A percentile compares a stretch with the other conserved stretches of the same genome.
Conservation (phyloP, 2,888 invertebrate genomes). For the Linnaemya tessellans region DNA sequence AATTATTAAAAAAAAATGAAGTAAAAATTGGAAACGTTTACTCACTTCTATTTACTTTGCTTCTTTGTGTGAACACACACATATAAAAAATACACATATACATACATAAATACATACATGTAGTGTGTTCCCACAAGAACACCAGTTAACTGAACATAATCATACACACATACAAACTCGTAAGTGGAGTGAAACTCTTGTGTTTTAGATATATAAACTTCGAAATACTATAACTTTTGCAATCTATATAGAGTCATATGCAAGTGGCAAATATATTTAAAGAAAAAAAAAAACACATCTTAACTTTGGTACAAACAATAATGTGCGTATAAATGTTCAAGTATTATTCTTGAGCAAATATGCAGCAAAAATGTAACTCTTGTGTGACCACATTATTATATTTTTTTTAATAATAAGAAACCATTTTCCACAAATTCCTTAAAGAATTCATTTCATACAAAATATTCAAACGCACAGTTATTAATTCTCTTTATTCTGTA, state of each 20-base stretch:
- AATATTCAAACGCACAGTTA: too few species aligned
- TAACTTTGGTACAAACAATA: not conserved
- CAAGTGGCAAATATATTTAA: not conserved
- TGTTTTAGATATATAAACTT: not conserved
- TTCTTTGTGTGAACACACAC: too few species aligned
- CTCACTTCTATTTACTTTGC: not conserved
- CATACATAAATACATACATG: not conserved
- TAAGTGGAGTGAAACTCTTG: too few species aligned
- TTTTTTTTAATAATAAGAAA: constrained; percentile 26
- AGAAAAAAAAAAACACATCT: not conserved
- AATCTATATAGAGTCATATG: not conserved
- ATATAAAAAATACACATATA: too few species aligned
- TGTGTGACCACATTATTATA: constrained; percentile 5
- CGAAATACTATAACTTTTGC: not conserved
- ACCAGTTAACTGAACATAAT: not conserved
- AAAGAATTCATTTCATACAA: constrained; percentile 40
- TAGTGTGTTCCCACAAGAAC: not conserved
- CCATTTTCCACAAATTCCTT: constrained; percentile 48
- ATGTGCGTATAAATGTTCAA: not conserved
- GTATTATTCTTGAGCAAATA: not conserved
- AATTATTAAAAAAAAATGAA: not conserved
- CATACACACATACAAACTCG: not conserved
- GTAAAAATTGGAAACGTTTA: not conserved
- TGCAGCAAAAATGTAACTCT: constrained; percentile 26
- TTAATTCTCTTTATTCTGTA: too few species aligned